Conservation (phyloP, 2,888 invertebrate genomes). For the Seladonia tumulorum region DNA sequence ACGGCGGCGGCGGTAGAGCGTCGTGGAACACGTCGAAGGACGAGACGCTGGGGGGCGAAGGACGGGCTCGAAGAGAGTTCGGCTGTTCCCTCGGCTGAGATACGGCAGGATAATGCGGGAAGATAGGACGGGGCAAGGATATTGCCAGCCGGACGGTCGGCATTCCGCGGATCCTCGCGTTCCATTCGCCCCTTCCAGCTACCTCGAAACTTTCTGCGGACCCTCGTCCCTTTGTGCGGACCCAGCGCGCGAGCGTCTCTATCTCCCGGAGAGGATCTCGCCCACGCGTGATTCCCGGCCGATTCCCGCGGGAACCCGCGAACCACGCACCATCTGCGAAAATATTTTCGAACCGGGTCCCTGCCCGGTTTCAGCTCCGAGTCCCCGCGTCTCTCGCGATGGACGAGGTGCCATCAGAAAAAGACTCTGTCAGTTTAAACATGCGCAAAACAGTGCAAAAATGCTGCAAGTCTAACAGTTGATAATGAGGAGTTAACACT, state of each 20-base stretch:
- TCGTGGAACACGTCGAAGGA: slow-evolving; percentile 40
- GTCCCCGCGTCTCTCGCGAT: background rate
- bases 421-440: background rate
- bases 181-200: slow-evolving; percentile 71
- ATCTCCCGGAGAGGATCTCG: slow-evolving; percentile 62
- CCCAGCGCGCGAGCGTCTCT: slow-evolving; percentile 27
- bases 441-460: too few species aligned
- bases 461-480: too few species aligned
- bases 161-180: slow-evolving; percentile 78
- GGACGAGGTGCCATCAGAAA: background rate
- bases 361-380: background rate
- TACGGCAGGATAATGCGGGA: slow-evolving; percentile 69
- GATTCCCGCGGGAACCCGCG: slow-evolving; percentile 34
- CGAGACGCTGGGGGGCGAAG: background rate
- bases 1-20: slow-evolving; percentile 34
- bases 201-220: slow-evolving; percentile 67
- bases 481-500: too few species aligned
- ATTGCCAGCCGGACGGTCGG: slow-evolving; percentile 75
- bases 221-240: slow-evolving; percentile 48
- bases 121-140: slow-evolving; percentile 73
- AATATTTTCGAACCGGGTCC: slow-evolving; percentile 33
- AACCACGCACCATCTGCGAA: slow-evolving; percentile 31
- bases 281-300: slow-evolving; percentile 55
- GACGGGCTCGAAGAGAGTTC: slow-evolving; percentile 34
- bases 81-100: slow-evolving; percentile 61